Evolutionary conservation across 2,888 invertebrate species (phyloP), one percentile per base, ranked within the genome.

Genomic region (Lasioglossum calceatum): DNA sequence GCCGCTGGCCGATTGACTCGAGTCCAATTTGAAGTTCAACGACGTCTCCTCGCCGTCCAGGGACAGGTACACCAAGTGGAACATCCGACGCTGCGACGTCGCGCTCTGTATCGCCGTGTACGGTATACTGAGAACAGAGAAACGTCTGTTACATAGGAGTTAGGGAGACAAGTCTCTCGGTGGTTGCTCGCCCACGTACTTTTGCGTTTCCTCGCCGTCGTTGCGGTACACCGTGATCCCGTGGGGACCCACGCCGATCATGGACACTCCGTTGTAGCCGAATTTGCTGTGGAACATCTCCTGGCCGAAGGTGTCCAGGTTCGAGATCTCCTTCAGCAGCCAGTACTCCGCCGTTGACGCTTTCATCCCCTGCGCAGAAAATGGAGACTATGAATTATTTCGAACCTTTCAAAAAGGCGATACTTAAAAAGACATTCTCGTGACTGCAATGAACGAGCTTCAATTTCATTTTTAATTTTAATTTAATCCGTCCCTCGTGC

Each of bases 41-140:
- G 97, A 96, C 4, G 97, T 97, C 91, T 97, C 97, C 90, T 97
- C 96, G 77, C 97, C 97, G 88, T 97, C 97, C 79, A 96, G 96
- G 3, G 96, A 96, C 54, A 98, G 96, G 95, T 97, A 98, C 71
- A 97, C 97, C 94, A 98, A 95, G 93, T 97, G 97, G 95, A 98
- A 98, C 91, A 97, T 96, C 81, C 97, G 96, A 14, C 97, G 96
- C 90, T 97, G 96, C 1, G 98, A 97, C 91, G 97, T 97, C 3
- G 98, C 98, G 90, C 97, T 97, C 92, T 97, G 97, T 92, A 98
- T 98, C 86, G 97, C 97, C 77, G 97, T 97, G 95, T 98, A 98
- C 54, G 98, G 97, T 94, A 98, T 98, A 94, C 97, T 97, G 93
- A 93, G 92, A 54, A 74, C 27, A 77, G 27, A 42, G 71, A 23